Conservation (phyloP, 2,797 vertebrate genomes). For the Microchirus variegatus region DNA sequence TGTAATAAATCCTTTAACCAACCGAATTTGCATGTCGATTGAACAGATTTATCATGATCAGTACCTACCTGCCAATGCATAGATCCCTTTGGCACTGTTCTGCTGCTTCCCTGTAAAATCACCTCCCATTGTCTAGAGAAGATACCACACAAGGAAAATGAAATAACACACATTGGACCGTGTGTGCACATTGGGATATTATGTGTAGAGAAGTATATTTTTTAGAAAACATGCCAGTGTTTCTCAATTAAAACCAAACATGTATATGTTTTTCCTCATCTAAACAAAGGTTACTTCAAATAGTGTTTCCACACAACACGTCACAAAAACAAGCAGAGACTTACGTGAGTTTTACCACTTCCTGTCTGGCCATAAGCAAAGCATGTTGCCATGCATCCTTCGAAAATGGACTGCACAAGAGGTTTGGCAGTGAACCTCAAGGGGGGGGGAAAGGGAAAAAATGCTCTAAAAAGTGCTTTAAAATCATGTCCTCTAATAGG, state of each 20-base stretch:
- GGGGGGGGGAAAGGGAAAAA: background rate
- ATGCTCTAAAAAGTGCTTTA: too few species aligned
- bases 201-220: background rate
- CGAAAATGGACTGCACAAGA: constrained; percentile 92
- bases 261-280: too few species aligned
- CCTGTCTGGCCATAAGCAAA: constrained; percentile 98
- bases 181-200: too few species aligned
- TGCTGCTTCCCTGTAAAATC: constrained; percentile 90
- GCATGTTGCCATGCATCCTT: constrained; percentile 89
- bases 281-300: background rate
- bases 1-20: too few species aligned
- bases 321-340: constrained; percentile 44
- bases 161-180: background rate
- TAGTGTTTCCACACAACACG: background rate
- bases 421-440: constrained; percentile 93
- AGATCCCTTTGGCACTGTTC: constrained; percentile 91
- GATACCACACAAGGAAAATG: background rate
- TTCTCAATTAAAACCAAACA: too few species aligned
- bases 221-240: too few species aligned
- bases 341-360: constrained; percentile 97
- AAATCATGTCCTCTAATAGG: too few species aligned
- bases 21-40: too few species aligned
- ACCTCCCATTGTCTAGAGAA: constrained; percentile 93
- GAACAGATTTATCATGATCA: background rate
- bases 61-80: constrained; percentile 89